Evolutionary conservation across 2,888 invertebrate genomes (phyloP), one percentile per base, ranked within the genome.

Genomic region (Xestia xanthographa): DNA sequence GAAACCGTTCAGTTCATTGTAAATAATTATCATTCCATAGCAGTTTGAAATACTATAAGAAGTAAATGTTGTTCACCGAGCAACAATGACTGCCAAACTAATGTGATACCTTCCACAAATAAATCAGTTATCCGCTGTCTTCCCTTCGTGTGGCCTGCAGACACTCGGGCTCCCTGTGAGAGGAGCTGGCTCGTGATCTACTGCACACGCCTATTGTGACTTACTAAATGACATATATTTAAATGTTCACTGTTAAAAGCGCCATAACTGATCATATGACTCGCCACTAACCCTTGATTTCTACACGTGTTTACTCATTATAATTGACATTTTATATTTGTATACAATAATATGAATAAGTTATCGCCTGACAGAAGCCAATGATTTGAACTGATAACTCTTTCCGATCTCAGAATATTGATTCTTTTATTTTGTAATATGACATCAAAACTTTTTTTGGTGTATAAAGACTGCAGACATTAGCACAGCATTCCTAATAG

Each of bases 401-500:
- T 45, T 43, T 41, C 68, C 14, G 79, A 77, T 86, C 79, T 83
- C 84, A 53, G 20, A 48, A 69, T 56, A 65, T 45, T 14, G 53
- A 45, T 43, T 45, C 26, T 34, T 53, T 43, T 50, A 41, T 58
- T 56, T 60, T n/a, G n/a, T 62, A n/a, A 53, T 20, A 50, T 48
- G 14, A 14, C 41, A 45, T 70, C 29, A 66, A 68, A 77, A 72
- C 34, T 43, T 58, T 20, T 56, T 80, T 72, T 65, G 11, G 17
- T 72, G 68, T 34, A 11, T 60, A 20, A 72, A 83, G 79, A 83
- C 74, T 86, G 58, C 60, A 63, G 48, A 43, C n/a, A n/a, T n/a
- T 12, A 73, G 65, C 34, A 69, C 53, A 72, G 20, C 78, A 86
- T 83, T 86, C 83, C 69, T 86, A 75, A 20, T 72, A 56, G 45